These are phyloP conservation scores for Cherax destructor DNA, from an alignment of 1,140 invertebrate species.

Conservation along the genomic window DNA sequence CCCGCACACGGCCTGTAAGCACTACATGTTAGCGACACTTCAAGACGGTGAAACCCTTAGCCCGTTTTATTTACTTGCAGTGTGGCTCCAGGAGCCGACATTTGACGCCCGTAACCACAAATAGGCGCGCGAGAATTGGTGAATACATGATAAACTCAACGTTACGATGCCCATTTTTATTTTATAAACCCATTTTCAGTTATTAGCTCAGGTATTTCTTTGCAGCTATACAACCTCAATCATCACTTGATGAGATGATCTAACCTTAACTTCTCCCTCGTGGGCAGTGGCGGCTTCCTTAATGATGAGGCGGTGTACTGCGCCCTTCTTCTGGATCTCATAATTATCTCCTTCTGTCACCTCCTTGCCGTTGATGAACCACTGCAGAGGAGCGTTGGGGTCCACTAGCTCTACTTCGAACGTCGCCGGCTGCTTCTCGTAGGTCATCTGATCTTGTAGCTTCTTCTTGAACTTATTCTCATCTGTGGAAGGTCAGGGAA, in stretches of 20 bases:
- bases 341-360: slow-evolving; percentile 85
- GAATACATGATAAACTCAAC: too few species aligned
- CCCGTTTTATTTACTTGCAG: too few species aligned
- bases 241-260: background rate
- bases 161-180: too few species aligned
- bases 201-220: too few species aligned
- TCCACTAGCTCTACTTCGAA: slow-evolving; percentile 96
- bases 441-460: slow-evolving; percentile 91
- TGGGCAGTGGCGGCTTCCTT: slow-evolving; percentile 88
- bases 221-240: too few species aligned
- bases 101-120: too few species aligned
- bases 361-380: slow-evolving; percentile 93
- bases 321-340: slow-evolving; percentile 93
- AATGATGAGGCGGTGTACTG: slow-evolving; percentile 93
- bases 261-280: slow-evolving; percentile 82
- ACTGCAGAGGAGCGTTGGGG: slow-evolving; percentile 93
- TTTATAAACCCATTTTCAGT: too few species aligned
- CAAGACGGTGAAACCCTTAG: too few species aligned
- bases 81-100: too few species aligned
- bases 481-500: slow-evolving; percentile 35
- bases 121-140: too few species aligned
- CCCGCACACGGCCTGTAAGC: slow-evolving; percentile 59
- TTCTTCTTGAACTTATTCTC: slow-evolving; percentile 91
- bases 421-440: slow-evolving; percentile 92
- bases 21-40: too few species aligned